phyloP scores from a whole-genome alignment of 1,140 invertebrate genomes.

The Lysiphlebus fabarum region DNA sequence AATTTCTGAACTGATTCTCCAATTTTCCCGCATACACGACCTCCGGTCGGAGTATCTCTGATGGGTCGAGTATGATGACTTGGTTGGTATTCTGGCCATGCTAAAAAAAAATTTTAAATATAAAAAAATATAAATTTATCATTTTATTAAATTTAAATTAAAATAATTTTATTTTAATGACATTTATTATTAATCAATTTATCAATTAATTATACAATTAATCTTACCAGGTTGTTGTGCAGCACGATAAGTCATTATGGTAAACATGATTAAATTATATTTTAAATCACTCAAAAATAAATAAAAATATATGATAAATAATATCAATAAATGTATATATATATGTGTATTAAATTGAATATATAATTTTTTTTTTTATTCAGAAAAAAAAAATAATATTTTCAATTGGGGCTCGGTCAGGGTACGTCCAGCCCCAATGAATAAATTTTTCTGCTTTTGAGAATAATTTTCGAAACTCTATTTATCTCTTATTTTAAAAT shows the following conservation, averaged over 20 bases:
- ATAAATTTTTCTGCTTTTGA: slow-evolving; percentile 22
- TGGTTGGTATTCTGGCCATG: slow-evolving; percentile 23
- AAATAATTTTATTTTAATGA: too few relatives aligned
- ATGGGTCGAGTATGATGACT: slow-evolving; percentile 61
- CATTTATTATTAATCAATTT: too few relatives aligned
- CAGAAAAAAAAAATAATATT: not conserved
- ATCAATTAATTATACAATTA: too few relatives aligned
- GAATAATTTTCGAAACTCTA: slow-evolving; percentile 27
- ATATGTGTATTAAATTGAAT: slow-evolving; percentile 2
- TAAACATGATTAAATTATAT: slow-evolving; percentile 13
- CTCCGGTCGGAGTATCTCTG: slow-evolving; percentile 71
- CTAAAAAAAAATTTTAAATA: slow-evolving; percentile 22
- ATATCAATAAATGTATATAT: too few relatives aligned
- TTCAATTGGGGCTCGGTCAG: slow-evolving; percentile 19
- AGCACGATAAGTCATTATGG: slow-evolving; percentile 31
- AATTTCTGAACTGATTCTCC: slow-evolving; percentile 70
- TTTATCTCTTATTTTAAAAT: not conserved
- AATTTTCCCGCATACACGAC: slow-evolving; percentile 63
- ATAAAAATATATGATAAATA: too few relatives aligned
- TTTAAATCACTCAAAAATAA: not conserved
- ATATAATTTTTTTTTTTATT: too few relatives aligned
- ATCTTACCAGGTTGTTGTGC: slow-evolving; percentile 29
- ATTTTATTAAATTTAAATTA: too few relatives aligned
- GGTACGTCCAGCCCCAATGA: slow-evolving; percentile 23
- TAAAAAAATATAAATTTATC: too few relatives aligned